Conservation (phyloP, 2,797 vertebrate species). For the Anabacerthia variegaticeps region DNA sequence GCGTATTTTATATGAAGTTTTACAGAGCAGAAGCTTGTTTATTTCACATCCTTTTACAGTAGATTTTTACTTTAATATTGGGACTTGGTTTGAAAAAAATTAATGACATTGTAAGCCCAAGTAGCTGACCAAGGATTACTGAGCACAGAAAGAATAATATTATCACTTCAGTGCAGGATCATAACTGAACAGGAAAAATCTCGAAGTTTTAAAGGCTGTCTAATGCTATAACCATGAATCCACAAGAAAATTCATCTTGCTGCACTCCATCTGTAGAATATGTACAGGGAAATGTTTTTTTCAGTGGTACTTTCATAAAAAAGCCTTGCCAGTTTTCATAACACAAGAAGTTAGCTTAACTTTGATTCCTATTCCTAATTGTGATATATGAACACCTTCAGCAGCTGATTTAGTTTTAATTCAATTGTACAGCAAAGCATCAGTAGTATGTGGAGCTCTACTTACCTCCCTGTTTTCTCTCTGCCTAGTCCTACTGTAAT, state of each 20-base stretch:
- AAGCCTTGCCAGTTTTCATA: background rate
- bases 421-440: background rate
- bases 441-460: background rate
- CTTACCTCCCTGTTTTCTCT: background rate
- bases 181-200: constrained; percentile 11
- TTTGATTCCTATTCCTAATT: background rate
- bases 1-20: background rate
- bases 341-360: background rate
- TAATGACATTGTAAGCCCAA: background rate
- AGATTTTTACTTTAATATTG: constrained; percentile 27
- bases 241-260: constrained; percentile 9
- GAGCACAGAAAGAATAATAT: constrained; percentile 8
- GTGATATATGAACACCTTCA: background rate
- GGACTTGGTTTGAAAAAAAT: background rate
- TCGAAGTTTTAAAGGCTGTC: background rate
- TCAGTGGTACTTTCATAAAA: background rate
- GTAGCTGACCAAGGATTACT: constrained; percentile 31
- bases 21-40: constrained; percentile 1
- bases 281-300: background rate
- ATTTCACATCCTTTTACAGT: background rate
- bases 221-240: background rate
- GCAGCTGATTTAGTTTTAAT: background rate
- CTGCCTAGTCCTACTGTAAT: background rate
- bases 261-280: background rate
- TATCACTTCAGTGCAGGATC: constrained; percentile 23